Conservation (phyloP, 2,888 invertebrate genomes). For the Neelides folsomi region DNA sequence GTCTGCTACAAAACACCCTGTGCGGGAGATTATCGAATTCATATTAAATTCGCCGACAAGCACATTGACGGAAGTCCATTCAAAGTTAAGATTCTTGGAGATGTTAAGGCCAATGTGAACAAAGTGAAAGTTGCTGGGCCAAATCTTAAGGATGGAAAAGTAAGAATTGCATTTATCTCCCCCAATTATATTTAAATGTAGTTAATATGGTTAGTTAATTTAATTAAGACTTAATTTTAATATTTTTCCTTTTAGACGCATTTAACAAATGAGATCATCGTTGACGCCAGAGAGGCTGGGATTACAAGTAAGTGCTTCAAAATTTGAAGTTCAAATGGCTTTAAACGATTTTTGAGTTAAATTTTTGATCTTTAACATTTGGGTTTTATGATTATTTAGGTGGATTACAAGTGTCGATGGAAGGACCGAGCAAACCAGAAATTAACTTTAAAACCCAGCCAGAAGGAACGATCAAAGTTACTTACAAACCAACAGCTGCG, state of each 20-base stretch:
- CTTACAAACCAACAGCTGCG: slow-evolving; percentile 29
- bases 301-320: slow-evolving; percentile 23
- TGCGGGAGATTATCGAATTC: slow-evolving; percentile 29
- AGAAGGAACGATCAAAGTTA: slow-evolving; percentile 29
- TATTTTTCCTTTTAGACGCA: not conserved
- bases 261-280: slow-evolving; percentile 19
- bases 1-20: slow-evolving; percentile 22
- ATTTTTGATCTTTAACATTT: slow-evolving; percentile 3
- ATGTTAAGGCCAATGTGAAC: slow-evolving; percentile 22
- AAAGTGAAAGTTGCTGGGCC: slow-evolving; percentile 29
- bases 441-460: slow-evolving; percentile 27
- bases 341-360: too few species aligned
- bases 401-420: slow-evolving; percentile 30
- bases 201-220: too few species aligned
- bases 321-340: too few species aligned
- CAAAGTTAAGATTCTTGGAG: slow-evolving; percentile 27
- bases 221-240: slow-evolving; percentile 12
- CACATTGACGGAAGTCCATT: slow-evolving; percentile 30
- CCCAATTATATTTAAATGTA: too few species aligned
- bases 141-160: slow-evolving; percentile 25
- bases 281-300: slow-evolving; percentile 30
- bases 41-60: slow-evolving; percentile 30
- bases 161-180: too few species aligned
- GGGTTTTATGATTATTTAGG: slow-evolving; percentile 11
- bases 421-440: slow-evolving; percentile 32